Evolutionary conservation across 2,797 vertebrate genomes (phyloP), one percentile per base, ranked within the genome.

Genomic region (Mastacembelus armatus): DNA sequence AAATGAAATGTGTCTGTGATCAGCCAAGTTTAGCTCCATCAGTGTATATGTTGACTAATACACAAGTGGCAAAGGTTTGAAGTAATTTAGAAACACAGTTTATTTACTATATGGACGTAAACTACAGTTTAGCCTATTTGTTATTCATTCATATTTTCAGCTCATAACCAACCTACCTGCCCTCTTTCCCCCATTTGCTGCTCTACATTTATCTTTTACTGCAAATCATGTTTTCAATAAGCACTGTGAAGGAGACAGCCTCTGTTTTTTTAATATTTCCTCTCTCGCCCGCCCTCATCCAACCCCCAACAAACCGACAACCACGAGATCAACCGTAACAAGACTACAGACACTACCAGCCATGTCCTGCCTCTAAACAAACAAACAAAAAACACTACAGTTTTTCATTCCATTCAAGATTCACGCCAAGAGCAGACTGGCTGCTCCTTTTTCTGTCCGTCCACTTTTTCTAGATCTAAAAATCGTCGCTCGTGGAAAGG

Each of bases 261-360:
- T 48, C 52, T 50, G 16, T 66, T 19, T 61, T 5, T 29, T 3
- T 0, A 7, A 0, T 2, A 2, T 9, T 30, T 33, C 26, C 21
- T 27, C 38, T 10, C 8, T 48, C 21, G 42, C 67, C 76, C 65
- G 54, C 51, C 52, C 35, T 47, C 70, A 62, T 51, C 60, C 32
- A 5, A n/a, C 3, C 55, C 10, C 39, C 21, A 57, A 63, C 18
- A 24, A 12, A 15, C 70, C 61, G 62, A 38, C 74, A 91, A 85
- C 88, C 91, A 75, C 45, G 43, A 88, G 78, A 92, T 15, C 89
- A 90, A 91, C 84, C 69, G 7, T 48, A 80, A 70, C 35, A 66
- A 51, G 75, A 88, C 88, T 90, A 88, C 77, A 89, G 85, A 83
- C 91, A 90, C 88, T 90, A 91, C 88, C 89, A 89, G 85, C 85